Conservation (phyloP, 2,113 vertebrate species). For the Cephalopterus ornatus region DNA sequence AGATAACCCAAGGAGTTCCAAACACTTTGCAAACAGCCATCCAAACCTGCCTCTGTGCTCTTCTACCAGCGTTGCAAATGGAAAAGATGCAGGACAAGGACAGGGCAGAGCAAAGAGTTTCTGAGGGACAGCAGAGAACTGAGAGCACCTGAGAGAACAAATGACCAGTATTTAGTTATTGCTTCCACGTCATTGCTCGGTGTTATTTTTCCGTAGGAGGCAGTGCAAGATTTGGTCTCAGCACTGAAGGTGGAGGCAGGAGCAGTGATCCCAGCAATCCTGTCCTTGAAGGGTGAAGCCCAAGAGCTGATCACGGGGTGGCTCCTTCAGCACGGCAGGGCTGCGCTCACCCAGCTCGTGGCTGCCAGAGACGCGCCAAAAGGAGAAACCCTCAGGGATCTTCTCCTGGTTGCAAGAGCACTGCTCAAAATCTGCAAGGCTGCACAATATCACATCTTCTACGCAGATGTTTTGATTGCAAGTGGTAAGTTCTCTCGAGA, state of each 20-base stretch:
- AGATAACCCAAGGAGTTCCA: background rate
- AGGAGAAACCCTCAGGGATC: conserved; percentile 68
- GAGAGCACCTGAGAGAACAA: background rate
- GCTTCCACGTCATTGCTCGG: background rate
- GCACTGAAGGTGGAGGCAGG: conserved; percentile 78
- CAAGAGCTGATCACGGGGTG: conserved; percentile 76
- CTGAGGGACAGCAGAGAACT: background rate
- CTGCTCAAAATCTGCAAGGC: conserved; percentile 74
- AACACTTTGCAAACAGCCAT: background rate
- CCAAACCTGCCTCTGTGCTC: background rate
- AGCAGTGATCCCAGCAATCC: conserved; percentile 76
- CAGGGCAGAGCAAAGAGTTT: background rate
- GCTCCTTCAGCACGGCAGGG: conserved; percentile 80
- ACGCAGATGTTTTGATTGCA: conserved; percentile 79
- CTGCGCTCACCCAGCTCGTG: conserved; percentile 58
- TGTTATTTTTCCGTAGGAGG: conserved; percentile 75
- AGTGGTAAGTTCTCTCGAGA: conserved; percentile 70
- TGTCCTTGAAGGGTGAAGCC: conserved; percentile 81
- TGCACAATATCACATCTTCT: conserved; percentile 79
- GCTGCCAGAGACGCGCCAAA: conserved; percentile 30
- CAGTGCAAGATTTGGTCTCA: conserved; percentile 77
- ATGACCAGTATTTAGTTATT: background rate
- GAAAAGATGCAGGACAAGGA: background rate
- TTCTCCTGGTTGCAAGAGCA: conserved; percentile 70
- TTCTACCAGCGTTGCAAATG: background rate